Evolutionary conservation across 2,113 vertebrate species (phyloP), one percentile per base, ranked within the genome.

Genomic region (Macrotus californicus): DNA sequence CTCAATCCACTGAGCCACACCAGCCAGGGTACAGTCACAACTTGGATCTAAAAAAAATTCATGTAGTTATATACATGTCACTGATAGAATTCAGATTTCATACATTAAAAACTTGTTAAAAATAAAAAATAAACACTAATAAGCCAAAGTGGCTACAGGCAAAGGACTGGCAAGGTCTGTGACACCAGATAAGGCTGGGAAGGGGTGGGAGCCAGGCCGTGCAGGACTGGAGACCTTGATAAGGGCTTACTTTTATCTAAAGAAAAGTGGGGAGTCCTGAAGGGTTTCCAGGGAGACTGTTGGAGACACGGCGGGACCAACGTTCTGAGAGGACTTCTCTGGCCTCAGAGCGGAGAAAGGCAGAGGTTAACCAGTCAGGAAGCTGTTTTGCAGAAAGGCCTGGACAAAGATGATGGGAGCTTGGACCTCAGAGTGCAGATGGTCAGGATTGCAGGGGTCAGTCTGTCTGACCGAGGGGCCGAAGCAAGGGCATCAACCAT

Each of bases 101-200:
- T 31, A 31, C 12, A 64, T 67, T 66, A 67, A 67, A 66, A 66
- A 66, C 31, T 59, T 59, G 4, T 29, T 29, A 61, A 61, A 64
- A 64, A 64, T 64, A 64, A 64, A n/a, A 52, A 52, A 52, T 19
- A 21, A 10, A 50, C 54, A 2, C 12, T 75, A 90, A 24, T 39
- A 79, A 92, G 66, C 56, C 61, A 24, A n/a, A 52, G 39, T 36
- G 21, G 43, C 67, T 46, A 19, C 15, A 48, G 31, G 7, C 41
- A 19, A 88, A 85, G 80, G 46, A 52, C 75, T 85, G 34, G 41
- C 59, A 70, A 54, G 0, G 31, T 46, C 5, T 36, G 61, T 83
- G 50, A 85, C 48, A 13, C 59, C 59, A 95, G 96, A 94, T 94
- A 96, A 93, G 26, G 36, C 36, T 19, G 14, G 70, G 59, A 34